These are phyloP conservation scores for Drosophila conformis DNA, from an alignment of 2,888 invertebrate genomes.

Conservation along the genomic window DNA sequence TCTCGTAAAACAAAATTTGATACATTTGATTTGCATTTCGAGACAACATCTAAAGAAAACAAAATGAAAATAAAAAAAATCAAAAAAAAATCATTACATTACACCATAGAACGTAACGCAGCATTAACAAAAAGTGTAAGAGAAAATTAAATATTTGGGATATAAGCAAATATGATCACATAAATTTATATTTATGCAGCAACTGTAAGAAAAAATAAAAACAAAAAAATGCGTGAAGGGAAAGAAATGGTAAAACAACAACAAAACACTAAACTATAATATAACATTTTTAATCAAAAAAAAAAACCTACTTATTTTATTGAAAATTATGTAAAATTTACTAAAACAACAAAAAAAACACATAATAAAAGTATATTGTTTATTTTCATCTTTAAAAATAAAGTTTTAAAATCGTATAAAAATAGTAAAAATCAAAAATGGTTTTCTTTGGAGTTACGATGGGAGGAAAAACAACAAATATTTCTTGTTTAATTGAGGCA, in stretches of 20 bases:
- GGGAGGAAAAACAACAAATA: background rate
- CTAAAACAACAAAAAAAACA: conserved; percentile 68
- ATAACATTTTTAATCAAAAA: conserved; percentile 84
- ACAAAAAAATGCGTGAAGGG: conserved; percentile 64
- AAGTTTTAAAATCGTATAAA: conserved; percentile 86
- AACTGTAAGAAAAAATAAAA: conserved; percentile 62
- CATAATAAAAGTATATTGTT: conserved; percentile 84
- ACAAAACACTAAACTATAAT: conserved; percentile 81
- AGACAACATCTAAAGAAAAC: conserved; percentile 59
- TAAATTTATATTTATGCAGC: conserved; percentile 77
- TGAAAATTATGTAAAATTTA: conserved; percentile 80
- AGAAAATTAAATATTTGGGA: conserved; percentile 81
- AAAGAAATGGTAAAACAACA: conserved; percentile 71
- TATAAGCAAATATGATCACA: conserved; percentile 76
- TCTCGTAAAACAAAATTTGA: conserved; percentile 55
- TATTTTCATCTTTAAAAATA: conserved; percentile 86
- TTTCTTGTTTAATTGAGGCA: background rate
- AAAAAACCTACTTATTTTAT: conserved; percentile 70
- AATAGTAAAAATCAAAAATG: conserved; percentile 73
- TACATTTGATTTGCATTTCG: conserved; percentile 60
- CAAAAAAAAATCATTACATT: conserved; percentile 21
- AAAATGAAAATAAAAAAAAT: conserved; percentile 29
- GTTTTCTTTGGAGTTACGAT: conserved; percentile 18
- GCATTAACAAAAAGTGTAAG: conserved; percentile 61
- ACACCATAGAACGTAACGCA: conserved; percentile 52